Evolutionary conservation across 2,888 invertebrate species (phyloP).

Genomic region (Cosmopolites sordidus): DNA sequence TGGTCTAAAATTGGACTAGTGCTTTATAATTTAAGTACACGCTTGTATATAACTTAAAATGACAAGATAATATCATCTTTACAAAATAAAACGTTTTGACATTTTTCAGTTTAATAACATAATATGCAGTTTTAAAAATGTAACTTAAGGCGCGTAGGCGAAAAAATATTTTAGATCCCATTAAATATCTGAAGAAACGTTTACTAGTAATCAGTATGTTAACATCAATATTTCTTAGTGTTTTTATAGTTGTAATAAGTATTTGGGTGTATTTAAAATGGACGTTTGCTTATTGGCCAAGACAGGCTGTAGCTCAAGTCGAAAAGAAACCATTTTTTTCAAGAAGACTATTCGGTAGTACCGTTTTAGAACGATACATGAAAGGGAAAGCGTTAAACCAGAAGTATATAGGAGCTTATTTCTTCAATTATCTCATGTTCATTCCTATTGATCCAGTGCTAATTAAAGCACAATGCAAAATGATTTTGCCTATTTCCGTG

Average conservation of each 20-base stretch:
- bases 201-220: too few species aligned
- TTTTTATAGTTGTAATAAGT: background rate
- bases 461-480: background rate
- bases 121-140: too few species aligned
- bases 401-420: constrained; percentile 34
- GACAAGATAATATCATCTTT: too few species aligned
- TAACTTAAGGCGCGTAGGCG: too few species aligned
- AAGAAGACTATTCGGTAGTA: background rate
- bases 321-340: constrained; percentile 9
- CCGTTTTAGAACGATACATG: constrained; percentile 9
- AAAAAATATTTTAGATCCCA: too few species aligned
- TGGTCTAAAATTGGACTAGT: too few species aligned
- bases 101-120: too few species aligned
- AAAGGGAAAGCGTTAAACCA: constrained; percentile 13
- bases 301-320: constrained; percentile 16
- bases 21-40: too few species aligned
- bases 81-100: too few species aligned
- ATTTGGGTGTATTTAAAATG: constrained; percentile 11
- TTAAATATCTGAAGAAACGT: too few species aligned
- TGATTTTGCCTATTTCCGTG: background rate
- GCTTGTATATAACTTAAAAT: too few species aligned
- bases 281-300: constrained; percentile 16
- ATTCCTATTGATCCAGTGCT: background rate
- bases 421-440: constrained; percentile 41
- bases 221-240: too few species aligned